Evolutionary conservation across 2,888 invertebrate genomes (phyloP), one percentile per base, ranked within the genome.

Genomic region (Micropterix aruncella): DNA sequence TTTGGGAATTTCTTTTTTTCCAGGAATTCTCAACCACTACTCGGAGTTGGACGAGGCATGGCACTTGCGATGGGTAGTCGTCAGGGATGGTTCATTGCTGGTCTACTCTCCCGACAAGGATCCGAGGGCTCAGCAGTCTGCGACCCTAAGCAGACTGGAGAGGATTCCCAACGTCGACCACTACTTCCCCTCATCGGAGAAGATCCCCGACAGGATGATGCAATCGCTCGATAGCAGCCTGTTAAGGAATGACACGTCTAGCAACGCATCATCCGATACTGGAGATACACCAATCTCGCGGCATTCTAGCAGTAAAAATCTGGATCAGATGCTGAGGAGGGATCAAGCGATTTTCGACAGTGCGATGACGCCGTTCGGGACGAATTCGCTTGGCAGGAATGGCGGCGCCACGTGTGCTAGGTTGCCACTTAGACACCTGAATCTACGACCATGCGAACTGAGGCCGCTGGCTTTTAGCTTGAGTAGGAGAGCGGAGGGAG

Each of bases 361-460:
- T 18, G 16, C 36, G 18, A 15, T 18, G 27, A 42, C 44, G 15
- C 44, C 43, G 15, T 19, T 27, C 19, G 36, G 7, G 3, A 16
- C 27, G 27, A 27, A 27, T 12, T 27, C 27, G 27, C 27, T 27
- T 12, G 27, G 27, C 5, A 27, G 41, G 44, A 2, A 16, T 18
- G 2, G 37, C 14, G 48, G 46, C 14, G 47, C 45, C 19, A 19
- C 48, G 7, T 48, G 48, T 36, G 44, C 48, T 37, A 38, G 48
- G 15, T 40, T 51, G 16, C 49, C 51, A 7, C 43, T 51, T 19
- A 44, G 51, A 18, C 49, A 51, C 37, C 47, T 51, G n/a, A 51
- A 51, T 42, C 43, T 51, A 19, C 45, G 46, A 48, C 47, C 51
- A 38, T 49, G 48, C 44, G 4, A 40, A 9, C 40, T 46, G 16